Percentiles rank a stretch among this genome's conserved stretches.
phyloP scores from a whole-genome alignment of 2,888 invertebrate genomes.

The Synanthedon vespiformis region DNA sequence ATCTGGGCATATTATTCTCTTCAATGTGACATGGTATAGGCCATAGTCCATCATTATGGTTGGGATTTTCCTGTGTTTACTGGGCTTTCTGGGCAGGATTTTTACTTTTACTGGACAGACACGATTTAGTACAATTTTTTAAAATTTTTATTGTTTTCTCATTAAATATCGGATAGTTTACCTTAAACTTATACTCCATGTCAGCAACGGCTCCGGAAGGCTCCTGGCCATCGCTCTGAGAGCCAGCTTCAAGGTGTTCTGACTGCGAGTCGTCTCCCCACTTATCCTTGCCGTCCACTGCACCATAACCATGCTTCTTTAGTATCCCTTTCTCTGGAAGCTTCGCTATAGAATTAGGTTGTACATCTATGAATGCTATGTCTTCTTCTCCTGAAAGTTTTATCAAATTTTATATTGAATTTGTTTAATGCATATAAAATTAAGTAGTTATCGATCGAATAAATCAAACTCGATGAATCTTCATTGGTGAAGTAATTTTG shows the following conservation, averaged over 20 bases:
- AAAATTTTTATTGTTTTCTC: too few species aligned
- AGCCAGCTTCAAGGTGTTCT: conserved; percentile 76
- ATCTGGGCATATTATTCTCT: too few species aligned
- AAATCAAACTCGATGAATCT: too few species aligned
- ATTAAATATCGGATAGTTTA: conserved; percentile 37
- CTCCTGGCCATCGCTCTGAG: conserved; percentile 77
- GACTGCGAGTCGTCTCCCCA: conserved; percentile 81
- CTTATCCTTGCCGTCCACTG: conserved; percentile 79
- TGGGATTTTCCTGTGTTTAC: too few species aligned
- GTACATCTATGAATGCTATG: conserved; percentile 85
- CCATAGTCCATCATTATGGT: too few species aligned
- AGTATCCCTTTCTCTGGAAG: conserved; percentile 92
- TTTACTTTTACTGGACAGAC: not conserved
- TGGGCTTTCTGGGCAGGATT: too few species aligned
- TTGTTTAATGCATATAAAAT: too few species aligned
- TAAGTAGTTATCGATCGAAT: too few species aligned
- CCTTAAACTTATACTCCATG: conserved; percentile 88
- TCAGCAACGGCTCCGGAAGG: conserved; percentile 77
- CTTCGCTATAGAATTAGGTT: conserved; percentile 79
- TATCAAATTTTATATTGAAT: too few species aligned
- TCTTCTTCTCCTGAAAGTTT: conserved; percentile 77
- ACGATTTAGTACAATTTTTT: too few species aligned
- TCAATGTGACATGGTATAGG: too few species aligned
- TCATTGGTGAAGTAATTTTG: too few species aligned
- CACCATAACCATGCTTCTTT: conserved; percentile 87